A percentile compares a stretch with the other conserved stretches of the same genome.
These are phyloP conservation scores for Pantherophis vulpinus DNA, from an alignment of 2,797 vertebrate genomes.

Conservation along the genomic window DNA sequence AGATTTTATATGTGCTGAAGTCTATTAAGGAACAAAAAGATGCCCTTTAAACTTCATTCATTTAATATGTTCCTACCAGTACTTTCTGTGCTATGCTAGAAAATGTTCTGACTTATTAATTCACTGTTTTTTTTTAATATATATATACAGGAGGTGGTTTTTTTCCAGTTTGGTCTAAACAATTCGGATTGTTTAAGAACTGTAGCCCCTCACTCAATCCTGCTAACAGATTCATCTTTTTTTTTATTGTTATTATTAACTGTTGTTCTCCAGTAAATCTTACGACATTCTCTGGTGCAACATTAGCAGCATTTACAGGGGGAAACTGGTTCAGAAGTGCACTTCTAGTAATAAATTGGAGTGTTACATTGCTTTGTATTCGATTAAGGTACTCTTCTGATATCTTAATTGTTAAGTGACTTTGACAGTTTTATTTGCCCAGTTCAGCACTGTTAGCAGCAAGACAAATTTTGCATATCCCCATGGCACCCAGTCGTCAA, in stretches of 20 bases:
- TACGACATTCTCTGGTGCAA: conserved; percentile 15
- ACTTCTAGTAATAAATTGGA: conserved; percentile 31
- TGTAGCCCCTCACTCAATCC: not conserved
- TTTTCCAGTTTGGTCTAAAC: conserved; percentile 6
- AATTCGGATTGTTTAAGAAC: conserved; percentile 9
- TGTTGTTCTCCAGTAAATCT: conserved; percentile 21
- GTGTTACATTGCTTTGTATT: conserved; percentile 25
- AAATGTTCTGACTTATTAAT: rapidly evolving
- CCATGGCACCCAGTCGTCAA: not conserved
- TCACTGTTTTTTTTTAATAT: no score
- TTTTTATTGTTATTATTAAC: not conserved
- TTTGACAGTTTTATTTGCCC: conserved; percentile 47
- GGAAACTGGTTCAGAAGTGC: conserved; percentile 3
- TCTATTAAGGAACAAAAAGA: conserved; percentile 9
- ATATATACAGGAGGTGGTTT: not conserved
- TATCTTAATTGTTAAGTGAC: conserved; percentile 51
- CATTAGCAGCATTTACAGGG: conserved; percentile 2
- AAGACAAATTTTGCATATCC: conserved; percentile 18
- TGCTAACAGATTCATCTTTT: conserved; percentile 14
- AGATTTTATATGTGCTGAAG: conserved; percentile 15
- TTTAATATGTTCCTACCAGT: conserved; percentile 4
- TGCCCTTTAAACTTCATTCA: not conserved
- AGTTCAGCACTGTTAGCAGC: conserved; percentile 26
- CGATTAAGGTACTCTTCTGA: conserved; percentile 38
- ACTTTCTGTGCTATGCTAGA: not conserved